Percentiles rank a stretch among this genome's conserved stretches.
Evolutionary conservation across 2,888 invertebrate genomes (phyloP).

Genomic region (Dascillus cervinus): DNA sequence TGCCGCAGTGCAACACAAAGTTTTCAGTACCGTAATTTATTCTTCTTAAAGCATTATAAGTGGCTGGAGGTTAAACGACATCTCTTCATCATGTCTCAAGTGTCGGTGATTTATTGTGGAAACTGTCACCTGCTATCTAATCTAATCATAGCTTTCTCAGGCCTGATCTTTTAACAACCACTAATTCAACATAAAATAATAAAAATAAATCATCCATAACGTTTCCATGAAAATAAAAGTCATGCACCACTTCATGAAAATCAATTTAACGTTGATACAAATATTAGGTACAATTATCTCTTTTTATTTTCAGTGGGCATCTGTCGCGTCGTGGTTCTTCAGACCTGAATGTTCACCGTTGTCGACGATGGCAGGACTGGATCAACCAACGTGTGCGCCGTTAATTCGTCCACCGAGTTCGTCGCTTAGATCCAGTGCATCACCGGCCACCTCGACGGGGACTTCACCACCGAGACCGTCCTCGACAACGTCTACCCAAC

Average conservation of each 20-base stretch:
- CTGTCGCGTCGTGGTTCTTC: constrained; percentile 45
- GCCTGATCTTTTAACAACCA: constrained; percentile 6
- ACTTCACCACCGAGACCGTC: constrained; percentile 17
- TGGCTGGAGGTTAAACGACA: constrained; percentile 15
- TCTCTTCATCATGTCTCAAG: constrained; percentile 14
- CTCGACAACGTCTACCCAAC: constrained; percentile 11
- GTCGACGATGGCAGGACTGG: constrained; percentile 29
- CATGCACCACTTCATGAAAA: background rate
- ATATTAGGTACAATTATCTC: background rate
- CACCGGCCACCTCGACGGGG: constrained; percentile 16
- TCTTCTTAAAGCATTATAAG: too few relatives aligned
- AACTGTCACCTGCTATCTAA: constrained; percentile 13
- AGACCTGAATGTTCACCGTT: constrained; percentile 35
- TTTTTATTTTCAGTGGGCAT: constrained; percentile 42
- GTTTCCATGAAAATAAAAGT: background rate
- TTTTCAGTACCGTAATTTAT: too few relatives aligned
- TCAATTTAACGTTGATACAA: background rate
- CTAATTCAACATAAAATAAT: too few relatives aligned
- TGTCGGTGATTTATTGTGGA: constrained; percentile 13
- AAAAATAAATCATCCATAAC: background rate
- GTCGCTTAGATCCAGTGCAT: constrained; percentile 16
- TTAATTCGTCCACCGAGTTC: constrained; percentile 15
- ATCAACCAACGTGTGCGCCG: constrained; percentile 18
- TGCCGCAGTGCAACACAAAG: too few relatives aligned
- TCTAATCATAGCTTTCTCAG: constrained; percentile 14